Base-by-base conservation (phyloP, 2,797 vertebrate genomes). In the Tachyglossus aculeatus region DNA sequence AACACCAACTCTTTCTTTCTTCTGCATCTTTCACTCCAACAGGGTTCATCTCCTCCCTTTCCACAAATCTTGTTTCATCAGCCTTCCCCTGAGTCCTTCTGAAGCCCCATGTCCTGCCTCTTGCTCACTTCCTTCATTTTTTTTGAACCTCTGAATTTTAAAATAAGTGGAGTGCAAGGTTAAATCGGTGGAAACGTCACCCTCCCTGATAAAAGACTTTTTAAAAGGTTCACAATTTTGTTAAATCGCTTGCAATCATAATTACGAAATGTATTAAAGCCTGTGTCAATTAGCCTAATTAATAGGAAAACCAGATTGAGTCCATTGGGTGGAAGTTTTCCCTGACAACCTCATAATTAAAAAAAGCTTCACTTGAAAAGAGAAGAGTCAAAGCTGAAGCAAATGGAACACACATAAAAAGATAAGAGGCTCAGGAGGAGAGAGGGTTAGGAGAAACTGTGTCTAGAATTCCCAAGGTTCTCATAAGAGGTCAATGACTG, bases 261-360 rank as follows among this genome's bases (percentile, higher is more conserved):
- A 78, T 74, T 69, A 77, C 1, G 18, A 61, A 59, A 51, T 59
- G 64, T 71, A 57, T 63, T 85, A 73, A 85, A 61, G 48, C 24
- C 34, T 61, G 6, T 47, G 45, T 45, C 33, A 37, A 9, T 57
- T 7, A 61, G 5, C 14, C 60, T 71, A 73, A 63, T 61, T 59
- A 52, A 67, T 29, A 25, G 16, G 34, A 51, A 70, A 68, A 61
- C 56, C 25, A 62, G 58, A 62, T 44, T 16, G 29, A 71, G 33
- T 40, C 32, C 5, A 5, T 3, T 2, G n/a, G 44, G 51, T 31
- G 39, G 24, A 58, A 47, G 38, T 19, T 32, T 67, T 64, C 37
- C 24, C 21, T 34, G 1, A n/a, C n/a, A n/a, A n/a, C 2, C 18
- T 8, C 9, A 3, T 5, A 21, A 32, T 13, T 18, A 24, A 34